Conservation (phyloP, 2,888 invertebrate species). For the Perizoma flavofasciatum region DNA sequence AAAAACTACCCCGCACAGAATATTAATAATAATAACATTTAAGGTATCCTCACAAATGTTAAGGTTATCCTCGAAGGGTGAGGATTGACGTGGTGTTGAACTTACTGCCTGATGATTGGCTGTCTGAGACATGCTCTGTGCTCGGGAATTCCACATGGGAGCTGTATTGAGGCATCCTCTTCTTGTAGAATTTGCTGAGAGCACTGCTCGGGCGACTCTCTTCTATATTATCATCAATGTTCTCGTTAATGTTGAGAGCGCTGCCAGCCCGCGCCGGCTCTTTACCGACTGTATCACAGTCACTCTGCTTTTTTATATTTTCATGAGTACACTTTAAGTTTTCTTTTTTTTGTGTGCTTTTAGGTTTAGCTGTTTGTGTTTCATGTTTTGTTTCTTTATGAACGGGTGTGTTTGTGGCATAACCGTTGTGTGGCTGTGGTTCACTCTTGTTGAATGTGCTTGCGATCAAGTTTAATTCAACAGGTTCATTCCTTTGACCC, state of each 20-base stretch:
- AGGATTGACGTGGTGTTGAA: slow-evolving; percentile 14
- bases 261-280: not conserved
- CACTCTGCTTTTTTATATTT: not conserved
- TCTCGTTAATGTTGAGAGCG: not conserved
- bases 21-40: too few relatives aligned
- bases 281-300: not conserved
- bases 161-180: slow-evolving; percentile 47
- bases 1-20: too few relatives aligned
- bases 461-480: slow-evolving; percentile 35
- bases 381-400: slow-evolving; percentile 2
- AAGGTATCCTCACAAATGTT: too few relatives aligned
- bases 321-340: too few relatives aligned
- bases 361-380: not conserved
- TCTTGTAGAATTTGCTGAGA: slow-evolving; percentile 56
- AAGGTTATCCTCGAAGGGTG: too few relatives aligned
- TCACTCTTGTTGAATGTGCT: slow-evolving; percentile 38
- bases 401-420: slow-evolving; percentile 9
- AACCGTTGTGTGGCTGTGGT: not conserved
- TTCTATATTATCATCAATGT: slow-evolving; percentile 4
- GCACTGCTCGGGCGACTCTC: slow-evolving; percentile 29
- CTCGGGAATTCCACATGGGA: slow-evolving; percentile 30
- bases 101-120: slow-evolving; percentile 63
- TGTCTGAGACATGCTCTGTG: slow-evolving; percentile 42
- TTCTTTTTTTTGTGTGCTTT: not conserved
- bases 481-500: slow-evolving; percentile 35